Conservation (phyloP, 2,113 vertebrate species). For the Octodon degus region DNA sequence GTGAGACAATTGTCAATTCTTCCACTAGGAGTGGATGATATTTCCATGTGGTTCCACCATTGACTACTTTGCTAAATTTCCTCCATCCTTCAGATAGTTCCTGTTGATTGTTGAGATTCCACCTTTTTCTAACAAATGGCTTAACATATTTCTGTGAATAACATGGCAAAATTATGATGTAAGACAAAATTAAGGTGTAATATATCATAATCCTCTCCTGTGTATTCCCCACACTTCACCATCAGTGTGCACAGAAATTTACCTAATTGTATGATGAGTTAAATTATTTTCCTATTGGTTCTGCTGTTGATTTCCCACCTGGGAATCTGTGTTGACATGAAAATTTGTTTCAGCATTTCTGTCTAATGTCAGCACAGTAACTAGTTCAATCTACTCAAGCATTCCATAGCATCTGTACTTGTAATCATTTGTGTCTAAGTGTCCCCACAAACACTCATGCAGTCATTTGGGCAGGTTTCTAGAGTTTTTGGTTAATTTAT, state of each 20-base stretch:
- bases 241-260: not conserved
- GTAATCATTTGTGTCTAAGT: too few species aligned
- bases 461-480: too few species aligned
- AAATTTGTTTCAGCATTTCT: not conserved
- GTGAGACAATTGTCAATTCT: not conserved
- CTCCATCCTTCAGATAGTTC: not conserved
- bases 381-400: not conserved
- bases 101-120: not conserved
- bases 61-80: not conserved
- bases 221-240: not conserved
- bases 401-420: slow-evolving; percentile 23
- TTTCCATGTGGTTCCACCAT: not conserved
- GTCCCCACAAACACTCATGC: too few species aligned
- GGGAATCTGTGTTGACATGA: not conserved
- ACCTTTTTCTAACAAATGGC: not conserved
- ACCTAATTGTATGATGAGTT: not conserved
- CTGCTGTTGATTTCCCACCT: not conserved
- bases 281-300: slow-evolving; percentile 14
- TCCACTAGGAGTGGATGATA: not conserved
- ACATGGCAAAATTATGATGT: not conserved
- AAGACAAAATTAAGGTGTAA: not conserved
- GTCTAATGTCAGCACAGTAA: not conserved
- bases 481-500: too few species aligned
- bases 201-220: not conserved
- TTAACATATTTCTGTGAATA: not conserved